Evolutionary conservation across 2,888 invertebrate genomes (phyloP), one percentile per base, ranked within the genome.

Genomic region (Papilio elwesi): DNA sequence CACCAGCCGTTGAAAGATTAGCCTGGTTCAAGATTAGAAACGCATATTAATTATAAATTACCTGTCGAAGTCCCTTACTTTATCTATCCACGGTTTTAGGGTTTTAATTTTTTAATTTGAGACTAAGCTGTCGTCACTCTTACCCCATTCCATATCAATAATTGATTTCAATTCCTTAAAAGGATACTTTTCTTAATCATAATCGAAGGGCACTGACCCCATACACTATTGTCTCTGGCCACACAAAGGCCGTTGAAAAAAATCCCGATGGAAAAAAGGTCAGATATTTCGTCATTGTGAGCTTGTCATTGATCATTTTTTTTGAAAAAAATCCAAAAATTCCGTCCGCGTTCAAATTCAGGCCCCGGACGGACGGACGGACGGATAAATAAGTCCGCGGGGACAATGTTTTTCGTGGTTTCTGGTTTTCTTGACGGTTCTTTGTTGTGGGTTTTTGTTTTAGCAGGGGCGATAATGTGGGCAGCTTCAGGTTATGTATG

Each of bases 251-350:
- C 83, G 85, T 83, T 83, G 85, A 78, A 81, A 77, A 77, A 53
- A 55, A 76, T 79, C 68, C 68, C 68, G 49, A 78, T 79, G 80
- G 78, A 79, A 80, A 83, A 87, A 86, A 80, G 76, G 75, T 80
- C 82, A 85, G 81, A 89, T 88, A 90, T 90, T 89, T 87, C 87
- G 82, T 91, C 91, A 91, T 91, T 90, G 90, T 91, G 81, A 80
- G 83, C 76, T 87, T 90, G 92, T 91, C 92, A 89, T 90, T 92
- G 92, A 92, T 93, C 91, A 92, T 92, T 91, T 92, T 89, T 43
- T 90, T 69, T 67, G 16, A 67, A 55, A 47, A 38, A 55, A 55
- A 68, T 84, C 85, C 85, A 83, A 85, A 91, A 90, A 87, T 90
- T 86, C 83, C 80, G 74, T 76, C 79, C 68, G 74, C 71, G 74